These are phyloP conservation scores for Leptinotarsa defecta DNA, from an alignment of 1,140 invertebrate genomes.

Conservation along the genomic window DNA sequence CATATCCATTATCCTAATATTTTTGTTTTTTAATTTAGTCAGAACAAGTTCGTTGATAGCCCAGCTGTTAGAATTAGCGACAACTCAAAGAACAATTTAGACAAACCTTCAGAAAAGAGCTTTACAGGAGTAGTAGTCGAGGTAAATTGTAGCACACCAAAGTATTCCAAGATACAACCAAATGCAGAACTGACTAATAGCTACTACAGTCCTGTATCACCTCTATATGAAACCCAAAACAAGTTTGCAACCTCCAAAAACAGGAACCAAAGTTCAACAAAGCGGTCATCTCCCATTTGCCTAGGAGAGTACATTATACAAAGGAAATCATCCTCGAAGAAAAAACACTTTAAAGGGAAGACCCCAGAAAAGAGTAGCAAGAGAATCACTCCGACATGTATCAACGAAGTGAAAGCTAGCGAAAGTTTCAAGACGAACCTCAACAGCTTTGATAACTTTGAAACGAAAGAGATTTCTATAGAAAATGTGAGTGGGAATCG, in stretches of 20 bases:
- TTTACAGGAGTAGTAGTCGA: background rate
- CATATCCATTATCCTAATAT: slow-evolving; percentile 12
- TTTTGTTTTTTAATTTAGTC: slow-evolving; percentile 25
- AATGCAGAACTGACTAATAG: slow-evolving; percentile 15
- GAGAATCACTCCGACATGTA: slow-evolving; percentile 51
- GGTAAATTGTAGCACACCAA: slow-evolving; percentile 36
- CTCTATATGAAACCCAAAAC: slow-evolving; percentile 39
- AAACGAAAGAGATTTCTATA: slow-evolving; percentile 30
- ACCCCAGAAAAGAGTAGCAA: slow-evolving; percentile 32
- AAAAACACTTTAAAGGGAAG: slow-evolving; percentile 33
- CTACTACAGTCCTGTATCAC: slow-evolving; percentile 46
- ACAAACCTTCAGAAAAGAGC: slow-evolving; percentile 25
- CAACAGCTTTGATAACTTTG: slow-evolving; percentile 49
- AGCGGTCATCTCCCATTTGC: slow-evolving; percentile 38
- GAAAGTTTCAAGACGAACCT: slow-evolving; percentile 45
- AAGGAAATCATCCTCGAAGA: slow-evolving; percentile 38
- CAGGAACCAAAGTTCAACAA: slow-evolving; percentile 15
- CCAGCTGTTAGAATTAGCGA: background rate
- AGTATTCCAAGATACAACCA: slow-evolving; percentile 26
- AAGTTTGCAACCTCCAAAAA: slow-evolving; percentile 25
- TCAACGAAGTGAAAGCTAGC: slow-evolving; percentile 34
- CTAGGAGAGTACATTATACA: slow-evolving; percentile 51
- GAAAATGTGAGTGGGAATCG: slow-evolving; percentile 34
- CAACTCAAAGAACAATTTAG: no score
- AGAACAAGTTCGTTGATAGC: slow-evolving; percentile 31